Evolutionary conservation across 2,113 vertebrate species (phyloP).

Genomic region (Pungitius pungitius): DNA sequence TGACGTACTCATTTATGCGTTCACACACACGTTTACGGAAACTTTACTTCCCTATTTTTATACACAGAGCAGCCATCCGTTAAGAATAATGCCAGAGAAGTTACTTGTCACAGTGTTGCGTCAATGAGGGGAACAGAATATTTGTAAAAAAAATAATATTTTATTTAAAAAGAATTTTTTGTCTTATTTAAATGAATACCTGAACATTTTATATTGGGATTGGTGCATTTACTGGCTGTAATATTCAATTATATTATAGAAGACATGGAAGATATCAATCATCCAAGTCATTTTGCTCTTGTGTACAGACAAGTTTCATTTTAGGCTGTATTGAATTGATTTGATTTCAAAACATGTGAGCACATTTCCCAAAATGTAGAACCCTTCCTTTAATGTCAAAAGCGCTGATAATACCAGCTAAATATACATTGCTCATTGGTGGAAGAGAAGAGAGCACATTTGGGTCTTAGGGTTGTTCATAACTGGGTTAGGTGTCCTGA

Average conservation of each 20-base stretch:
- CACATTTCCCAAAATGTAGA: background rate
- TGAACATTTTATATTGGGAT: background rate
- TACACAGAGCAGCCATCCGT: slow-evolving; percentile 69
- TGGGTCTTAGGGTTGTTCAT: background rate
- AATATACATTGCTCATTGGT: background rate
- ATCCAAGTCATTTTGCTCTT: background rate
- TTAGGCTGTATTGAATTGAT: background rate
- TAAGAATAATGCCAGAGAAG: slow-evolving; percentile 72
- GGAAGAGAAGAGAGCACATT: background rate
- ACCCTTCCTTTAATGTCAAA: background rate
- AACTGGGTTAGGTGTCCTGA: background rate
- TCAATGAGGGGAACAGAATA: slow-evolving; percentile 19
- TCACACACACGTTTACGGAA: slow-evolving; percentile 70
- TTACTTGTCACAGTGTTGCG: slow-evolving; percentile 63
- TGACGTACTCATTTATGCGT: slow-evolving; percentile 62
- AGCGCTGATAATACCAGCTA: background rate
- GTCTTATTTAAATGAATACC: background rate
- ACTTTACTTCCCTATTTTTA: slow-evolving; percentile 79
- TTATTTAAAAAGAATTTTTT: background rate
- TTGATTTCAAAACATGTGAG: background rate
- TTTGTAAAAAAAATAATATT: background rate
- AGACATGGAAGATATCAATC: background rate
- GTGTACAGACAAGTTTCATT: background rate
- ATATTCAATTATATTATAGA: background rate
- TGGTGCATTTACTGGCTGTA: background rate